Conservation (phyloP, 2,113 vertebrate genomes). For the Hemiprocne comata region DNA sequence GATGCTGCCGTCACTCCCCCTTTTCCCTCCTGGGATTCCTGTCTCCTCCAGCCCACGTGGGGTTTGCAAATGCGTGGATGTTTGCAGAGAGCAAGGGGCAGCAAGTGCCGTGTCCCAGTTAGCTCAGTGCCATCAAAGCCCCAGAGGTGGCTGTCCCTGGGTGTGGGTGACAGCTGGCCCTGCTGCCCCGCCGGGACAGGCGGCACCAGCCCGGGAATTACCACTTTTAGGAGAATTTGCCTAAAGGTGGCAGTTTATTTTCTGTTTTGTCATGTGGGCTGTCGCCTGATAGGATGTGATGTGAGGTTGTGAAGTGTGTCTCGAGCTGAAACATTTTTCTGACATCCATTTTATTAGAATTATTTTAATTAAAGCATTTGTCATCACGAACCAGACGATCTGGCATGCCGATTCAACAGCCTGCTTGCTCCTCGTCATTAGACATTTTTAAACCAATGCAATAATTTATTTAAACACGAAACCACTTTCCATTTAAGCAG, state of each 20-base stretch:
- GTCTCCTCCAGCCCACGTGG: neutral
- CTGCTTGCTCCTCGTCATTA: neutral
- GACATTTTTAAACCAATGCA: neutral
- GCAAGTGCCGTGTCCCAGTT: accelerated
- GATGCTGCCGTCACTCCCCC: constrained; percentile 36
- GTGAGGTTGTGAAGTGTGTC: neutral
- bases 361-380: constrained; percentile 67
- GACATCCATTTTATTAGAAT: constrained; percentile 71
- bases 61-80: neutral
- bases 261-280: neutral
- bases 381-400: neutral
- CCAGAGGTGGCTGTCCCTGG: neutral
- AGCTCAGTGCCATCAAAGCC: neutral
- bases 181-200: neutral
- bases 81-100: neutral
- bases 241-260: neutral
- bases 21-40: neutral
- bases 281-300: constrained; percentile 44
- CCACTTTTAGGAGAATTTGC: neutral
- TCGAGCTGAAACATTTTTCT: constrained; percentile 53
- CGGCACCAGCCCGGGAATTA: neutral
- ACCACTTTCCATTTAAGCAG: constrained; percentile 13
- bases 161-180: neutral
- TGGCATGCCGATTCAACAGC: neutral
- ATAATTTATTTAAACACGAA: neutral